Evolutionary conservation across 2,113 vertebrate genomes (phyloP).

Genomic region (Myiozetetes cayanensis): DNA sequence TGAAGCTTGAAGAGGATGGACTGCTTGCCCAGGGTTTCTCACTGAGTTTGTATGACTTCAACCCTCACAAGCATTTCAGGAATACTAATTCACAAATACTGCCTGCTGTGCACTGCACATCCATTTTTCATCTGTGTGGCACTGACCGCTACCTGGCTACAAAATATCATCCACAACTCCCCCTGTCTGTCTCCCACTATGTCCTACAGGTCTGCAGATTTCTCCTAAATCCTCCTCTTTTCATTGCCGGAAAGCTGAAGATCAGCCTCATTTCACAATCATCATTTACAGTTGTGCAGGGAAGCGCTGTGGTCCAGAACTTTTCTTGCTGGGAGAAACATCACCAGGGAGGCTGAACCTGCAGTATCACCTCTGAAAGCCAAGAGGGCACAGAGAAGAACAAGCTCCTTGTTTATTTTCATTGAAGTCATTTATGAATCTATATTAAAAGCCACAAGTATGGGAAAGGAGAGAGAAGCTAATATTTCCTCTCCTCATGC

Average conservation of each 20-base stretch:
- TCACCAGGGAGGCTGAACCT: neutral
- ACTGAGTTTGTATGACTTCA: neutral
- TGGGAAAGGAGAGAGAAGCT: constrained; percentile 40
- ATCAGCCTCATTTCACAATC: neutral
- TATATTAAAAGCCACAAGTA: constrained; percentile 59
- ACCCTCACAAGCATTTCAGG: accelerated
- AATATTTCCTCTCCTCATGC: constrained; percentile 61
- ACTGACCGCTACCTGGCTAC: neutral
- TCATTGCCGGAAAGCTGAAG: neutral
- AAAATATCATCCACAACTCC: neutral
- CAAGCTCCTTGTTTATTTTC: neutral
- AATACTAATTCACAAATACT: accelerated
- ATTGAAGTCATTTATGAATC: constrained; percentile 20
- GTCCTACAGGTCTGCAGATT: neutral
- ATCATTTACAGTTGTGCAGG: accelerated
- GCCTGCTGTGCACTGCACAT: neutral
- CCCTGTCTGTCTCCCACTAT: neutral
- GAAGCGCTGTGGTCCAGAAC: neutral
- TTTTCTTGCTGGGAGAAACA: neutral
- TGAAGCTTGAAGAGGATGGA: neutral
- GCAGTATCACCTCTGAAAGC: neutral
- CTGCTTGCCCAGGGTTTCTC: neutral
- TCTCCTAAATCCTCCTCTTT: neutral
- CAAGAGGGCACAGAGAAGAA: neutral
- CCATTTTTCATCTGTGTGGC: neutral